Conservation (phyloP, 2,888 invertebrate species). For the Spilosoma lubricipeda region DNA sequence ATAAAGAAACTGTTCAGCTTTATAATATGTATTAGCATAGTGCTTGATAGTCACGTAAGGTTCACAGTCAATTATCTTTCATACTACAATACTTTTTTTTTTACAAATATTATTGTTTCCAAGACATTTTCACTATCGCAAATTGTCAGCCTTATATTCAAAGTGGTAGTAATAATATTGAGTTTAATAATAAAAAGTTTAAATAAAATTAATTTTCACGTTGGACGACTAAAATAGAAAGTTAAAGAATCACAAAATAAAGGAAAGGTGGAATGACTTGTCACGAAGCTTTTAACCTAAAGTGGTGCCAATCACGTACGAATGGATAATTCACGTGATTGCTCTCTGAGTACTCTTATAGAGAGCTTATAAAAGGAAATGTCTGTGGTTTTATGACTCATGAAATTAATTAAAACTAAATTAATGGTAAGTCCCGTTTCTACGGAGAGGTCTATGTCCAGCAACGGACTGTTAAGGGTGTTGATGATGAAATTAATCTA, state of each 20-base stretch:
- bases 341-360: background rate
- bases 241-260: conserved; percentile 1
- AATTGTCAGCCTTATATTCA: background rate
- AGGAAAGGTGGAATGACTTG: conserved; percentile 28
- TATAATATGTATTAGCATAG: conserved; percentile 1
- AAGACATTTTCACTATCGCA: background rate
- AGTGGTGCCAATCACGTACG: conserved; percentile 33
- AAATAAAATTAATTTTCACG: background rate
- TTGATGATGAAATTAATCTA: too few relatives aligned
- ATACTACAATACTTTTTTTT: background rate
- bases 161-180: background rate
- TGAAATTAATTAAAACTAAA: background rate
- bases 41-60: background rate
- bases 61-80: background rate
- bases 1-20: background rate
- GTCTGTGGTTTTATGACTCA: background rate
- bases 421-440: background rate
- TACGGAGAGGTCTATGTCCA: too few relatives aligned
- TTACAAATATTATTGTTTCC: background rate
- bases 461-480: too few relatives aligned
- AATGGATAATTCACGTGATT: conserved; percentile 32
- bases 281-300: conserved; percentile 41
- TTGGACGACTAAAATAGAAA: conserved; percentile 1
- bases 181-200: background rate
- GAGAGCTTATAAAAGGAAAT: background rate